Conservation (phyloP, 2,797 vertebrate species). For the Hydrolagus colliei region DNA sequence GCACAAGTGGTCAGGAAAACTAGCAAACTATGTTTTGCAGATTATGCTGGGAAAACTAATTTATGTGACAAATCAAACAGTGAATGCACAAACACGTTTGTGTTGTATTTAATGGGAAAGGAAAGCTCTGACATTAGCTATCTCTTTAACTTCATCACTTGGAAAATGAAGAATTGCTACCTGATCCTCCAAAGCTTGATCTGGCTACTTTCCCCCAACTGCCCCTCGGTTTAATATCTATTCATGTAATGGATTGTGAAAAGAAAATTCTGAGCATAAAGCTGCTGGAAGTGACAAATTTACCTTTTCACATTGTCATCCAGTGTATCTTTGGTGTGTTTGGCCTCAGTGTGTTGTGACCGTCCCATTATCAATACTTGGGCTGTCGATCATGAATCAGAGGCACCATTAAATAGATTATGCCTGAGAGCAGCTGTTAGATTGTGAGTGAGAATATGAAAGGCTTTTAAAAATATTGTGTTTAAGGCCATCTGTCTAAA, state of each 20-base stretch:
- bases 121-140: neutral
- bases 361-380: no score
- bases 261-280: neutral
- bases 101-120: neutral
- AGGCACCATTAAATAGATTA: no score
- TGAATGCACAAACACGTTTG: neutral
- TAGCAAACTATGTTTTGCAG: constrained; percentile 16
- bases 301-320: neutral
- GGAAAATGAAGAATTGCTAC: neutral
- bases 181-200: neutral
- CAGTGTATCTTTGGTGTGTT: no score
- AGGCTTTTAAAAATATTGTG: no score
- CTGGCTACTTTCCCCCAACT: neutral
- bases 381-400: no score
- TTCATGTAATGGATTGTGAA: neutral
- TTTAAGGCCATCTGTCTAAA: no score
- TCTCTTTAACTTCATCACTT: neutral
- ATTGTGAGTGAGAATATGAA: no score
- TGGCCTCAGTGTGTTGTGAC: no score
- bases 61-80: constrained; percentile 6
- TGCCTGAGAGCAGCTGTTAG: no score
- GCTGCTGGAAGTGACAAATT: neutral
- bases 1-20: neutral
- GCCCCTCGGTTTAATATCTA: neutral
- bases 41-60: constrained; percentile 7